Evolutionary conservation across 2,113 vertebrate species (phyloP).

Genomic region (Anseranas semipalmata): DNA sequence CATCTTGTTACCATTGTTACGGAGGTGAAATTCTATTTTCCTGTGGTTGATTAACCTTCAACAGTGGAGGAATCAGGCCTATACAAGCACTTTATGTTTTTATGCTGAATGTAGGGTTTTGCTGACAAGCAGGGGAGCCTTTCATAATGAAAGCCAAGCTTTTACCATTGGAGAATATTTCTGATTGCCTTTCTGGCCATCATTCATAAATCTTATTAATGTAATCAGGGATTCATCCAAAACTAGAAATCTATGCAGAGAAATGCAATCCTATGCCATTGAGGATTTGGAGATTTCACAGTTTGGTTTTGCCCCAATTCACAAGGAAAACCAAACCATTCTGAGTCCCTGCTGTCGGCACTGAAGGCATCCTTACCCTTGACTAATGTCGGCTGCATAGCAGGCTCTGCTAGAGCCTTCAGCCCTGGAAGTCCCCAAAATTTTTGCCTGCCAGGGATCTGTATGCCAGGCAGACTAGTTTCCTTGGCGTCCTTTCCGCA

Average conservation of each 20-base stretch:
- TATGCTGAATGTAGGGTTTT: not conserved
- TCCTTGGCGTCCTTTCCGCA: not conserved
- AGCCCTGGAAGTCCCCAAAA: not conserved
- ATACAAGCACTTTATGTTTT: not conserved
- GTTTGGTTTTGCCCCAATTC: not conserved
- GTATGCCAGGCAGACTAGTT: not conserved
- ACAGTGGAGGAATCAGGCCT: not conserved
- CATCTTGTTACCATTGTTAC: not conserved
- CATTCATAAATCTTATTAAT: not conserved
- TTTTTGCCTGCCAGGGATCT: not conserved
- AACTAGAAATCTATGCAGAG: not conserved
- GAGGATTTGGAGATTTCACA: not conserved
- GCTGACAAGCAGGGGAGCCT: not conserved
- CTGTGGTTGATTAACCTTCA: not conserved
- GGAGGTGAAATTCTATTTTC: not conserved
- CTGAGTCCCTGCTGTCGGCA: not conserved
- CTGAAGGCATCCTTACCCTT: not conserved
- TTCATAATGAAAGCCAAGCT: not conserved
- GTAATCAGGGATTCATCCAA: not conserved
- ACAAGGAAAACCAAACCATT: not conserved
- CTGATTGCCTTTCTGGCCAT: not conserved
- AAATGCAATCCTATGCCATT: not conserved
- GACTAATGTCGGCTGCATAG: not conserved
- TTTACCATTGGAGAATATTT: not conserved
- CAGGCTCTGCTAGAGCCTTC: not conserved